phyloP scores from a whole-genome alignment of 1,140 invertebrate genomes.

The Drosophila navojoa region DNA sequence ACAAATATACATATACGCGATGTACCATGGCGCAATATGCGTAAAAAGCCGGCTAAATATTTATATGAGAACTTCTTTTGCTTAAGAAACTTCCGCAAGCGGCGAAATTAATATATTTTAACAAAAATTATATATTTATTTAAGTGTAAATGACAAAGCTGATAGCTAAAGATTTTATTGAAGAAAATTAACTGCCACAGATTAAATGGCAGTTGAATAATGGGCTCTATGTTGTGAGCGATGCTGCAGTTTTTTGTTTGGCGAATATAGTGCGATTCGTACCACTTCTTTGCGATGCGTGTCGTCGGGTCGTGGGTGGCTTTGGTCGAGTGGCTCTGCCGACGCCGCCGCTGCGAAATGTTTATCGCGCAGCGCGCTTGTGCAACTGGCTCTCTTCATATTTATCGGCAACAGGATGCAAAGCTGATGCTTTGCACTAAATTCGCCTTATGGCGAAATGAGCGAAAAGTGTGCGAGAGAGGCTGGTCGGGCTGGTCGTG shows the following conservation, averaged over 20 bases:
- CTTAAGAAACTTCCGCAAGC: not conserved
- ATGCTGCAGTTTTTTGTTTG: not conserved
- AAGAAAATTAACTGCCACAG: no score
- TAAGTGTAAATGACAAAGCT: no score
- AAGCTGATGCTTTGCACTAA: constrained; percentile 39
- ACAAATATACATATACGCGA: constrained; percentile 26
- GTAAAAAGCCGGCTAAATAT: not conserved
- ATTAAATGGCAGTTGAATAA: no score
- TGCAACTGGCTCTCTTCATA: constrained; percentile 34
- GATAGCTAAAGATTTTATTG: no score
- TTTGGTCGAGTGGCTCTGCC: constrained; percentile 7
- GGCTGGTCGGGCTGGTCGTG: no score
- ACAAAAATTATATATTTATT: not conserved
- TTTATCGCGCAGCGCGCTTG: constrained; percentile 45
- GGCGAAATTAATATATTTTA: not conserved
- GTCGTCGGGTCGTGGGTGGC: constrained; percentile 34
- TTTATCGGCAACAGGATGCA: constrained; percentile 59
- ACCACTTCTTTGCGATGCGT: constrained; percentile 14
- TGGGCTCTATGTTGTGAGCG: no score
- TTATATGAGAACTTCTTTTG: not conserved
- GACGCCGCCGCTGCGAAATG: constrained; percentile 2
- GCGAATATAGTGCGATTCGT: not conserved
- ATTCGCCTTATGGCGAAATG: constrained; percentile 44
- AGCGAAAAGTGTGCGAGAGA: constrained; percentile 21
- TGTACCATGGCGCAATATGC: constrained; percentile 37